These are phyloP conservation scores for Deroplatys truncata DNA, from an alignment of 2,888 invertebrate genomes.

Conservation along the genomic window DNA sequence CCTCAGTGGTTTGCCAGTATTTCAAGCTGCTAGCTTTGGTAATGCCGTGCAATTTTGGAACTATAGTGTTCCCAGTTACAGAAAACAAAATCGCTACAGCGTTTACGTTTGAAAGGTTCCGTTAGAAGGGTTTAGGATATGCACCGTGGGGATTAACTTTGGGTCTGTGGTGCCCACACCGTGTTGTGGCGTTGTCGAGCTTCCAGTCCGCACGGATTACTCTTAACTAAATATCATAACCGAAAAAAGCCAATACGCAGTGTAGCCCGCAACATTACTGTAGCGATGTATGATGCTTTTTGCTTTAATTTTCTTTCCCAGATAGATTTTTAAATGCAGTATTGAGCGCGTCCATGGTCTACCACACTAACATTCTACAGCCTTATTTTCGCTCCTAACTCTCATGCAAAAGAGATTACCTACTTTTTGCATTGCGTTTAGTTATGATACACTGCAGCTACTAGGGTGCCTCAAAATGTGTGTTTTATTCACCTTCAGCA, in stretches of 20 bases:
- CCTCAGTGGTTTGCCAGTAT: too few species aligned
- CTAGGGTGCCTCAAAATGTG: too few species aligned
- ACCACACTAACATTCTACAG: too few species aligned
- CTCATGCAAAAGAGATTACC: too few species aligned
- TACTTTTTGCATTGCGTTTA: too few species aligned
- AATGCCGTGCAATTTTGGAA: not conserved
- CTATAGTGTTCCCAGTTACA: not conserved
- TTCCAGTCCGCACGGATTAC: not conserved
- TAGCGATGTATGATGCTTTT: too few species aligned
- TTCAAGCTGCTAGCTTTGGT: too few species aligned
- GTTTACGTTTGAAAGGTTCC: not conserved
- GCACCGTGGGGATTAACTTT: not conserved
- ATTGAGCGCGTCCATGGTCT: too few species aligned
- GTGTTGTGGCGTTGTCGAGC: not conserved
- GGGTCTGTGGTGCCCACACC: not conserved
- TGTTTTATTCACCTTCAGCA: too few species aligned
- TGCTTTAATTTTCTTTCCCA: not conserved
- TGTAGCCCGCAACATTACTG: not conserved
- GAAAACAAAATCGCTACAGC: not conserved
- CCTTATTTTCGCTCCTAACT: too few species aligned
- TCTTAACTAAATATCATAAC: not conserved
- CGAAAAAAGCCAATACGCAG: not conserved
- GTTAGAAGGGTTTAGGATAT: not conserved
- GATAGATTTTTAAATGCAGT: not conserved
- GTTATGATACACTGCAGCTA: too few species aligned